Evolutionary conservation across 2,888 invertebrate genomes (phyloP), one percentile per base, ranked within the genome.

Genomic region (Taenaris catops): DNA sequence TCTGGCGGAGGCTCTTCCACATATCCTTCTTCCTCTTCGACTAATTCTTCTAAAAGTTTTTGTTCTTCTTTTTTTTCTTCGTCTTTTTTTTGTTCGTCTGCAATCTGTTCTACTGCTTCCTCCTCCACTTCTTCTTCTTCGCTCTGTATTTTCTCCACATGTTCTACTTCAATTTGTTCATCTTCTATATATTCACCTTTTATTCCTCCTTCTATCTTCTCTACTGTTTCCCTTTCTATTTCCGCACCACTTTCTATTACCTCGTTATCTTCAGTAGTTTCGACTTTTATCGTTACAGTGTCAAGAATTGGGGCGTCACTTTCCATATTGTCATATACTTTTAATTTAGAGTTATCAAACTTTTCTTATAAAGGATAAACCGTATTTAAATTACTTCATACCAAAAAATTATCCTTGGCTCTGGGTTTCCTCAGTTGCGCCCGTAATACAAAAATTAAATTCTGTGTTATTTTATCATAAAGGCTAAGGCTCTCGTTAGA

Each of bases 391-490:
- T 39, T 48, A 50, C 20, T 25, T 75, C 61, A 80, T 46, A 79
- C 78, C 39, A 73, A 49, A 49, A 59, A 69, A 18, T 67, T 63
- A 44, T 81, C 73, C 36, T 62, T 60, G 37, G 68, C 59, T 71
- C 65, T 61, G 34, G 65, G 65, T 46, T 63, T 72, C 12, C 57
- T 57, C 25, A 80, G 66, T 8, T 72, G 58, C 38, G 52, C 50
- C 25, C 80, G 64, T 4, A 80, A 49, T 25, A 67, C 56, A 25
- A 58, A 33, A 18, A 70, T 76, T 42, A 81, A 53, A 47, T 76
- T 78, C 39, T 63, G 69, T 4, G 78, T 80, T 44, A 81, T 76
- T 62, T 61, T 71, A 42, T 74, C 70, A 66, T 75, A 79, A 20
- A 80, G 51, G 41, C 43, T 53, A 12, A 69, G 57, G 46, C 73